Percentiles rank a stretch among this genome's conserved stretches.
phyloP scores from a whole-genome alignment of 2,797 vertebrate species.

The Okamejei kenojei region DNA sequence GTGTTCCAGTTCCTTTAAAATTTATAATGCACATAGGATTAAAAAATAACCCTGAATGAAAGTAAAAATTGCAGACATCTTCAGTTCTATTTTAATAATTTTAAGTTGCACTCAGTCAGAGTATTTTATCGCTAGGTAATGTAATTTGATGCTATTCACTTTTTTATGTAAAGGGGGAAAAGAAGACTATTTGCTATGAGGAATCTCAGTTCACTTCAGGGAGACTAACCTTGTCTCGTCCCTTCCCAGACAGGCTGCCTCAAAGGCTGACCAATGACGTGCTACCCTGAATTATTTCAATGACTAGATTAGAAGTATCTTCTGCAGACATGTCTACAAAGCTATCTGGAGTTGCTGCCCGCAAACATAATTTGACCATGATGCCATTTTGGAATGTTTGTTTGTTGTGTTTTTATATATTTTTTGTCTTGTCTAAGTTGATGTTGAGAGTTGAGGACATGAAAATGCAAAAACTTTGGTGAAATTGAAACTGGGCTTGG shows the following conservation, averaged over 20 bases:
- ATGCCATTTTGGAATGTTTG: background rate
- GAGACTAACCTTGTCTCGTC: too few relatives aligned
- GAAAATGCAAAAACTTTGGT: background rate
- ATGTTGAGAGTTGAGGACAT: too few relatives aligned
- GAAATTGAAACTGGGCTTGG: too few relatives aligned
- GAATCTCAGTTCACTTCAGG: background rate
- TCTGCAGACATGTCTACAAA: background rate
- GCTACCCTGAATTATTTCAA: background rate
- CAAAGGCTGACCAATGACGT: background rate
- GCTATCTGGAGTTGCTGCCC: background rate
- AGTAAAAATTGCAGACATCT: background rate
- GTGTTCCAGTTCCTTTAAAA: background rate
- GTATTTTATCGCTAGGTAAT: background rate
- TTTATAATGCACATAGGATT: background rate
- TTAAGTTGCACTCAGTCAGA: background rate
- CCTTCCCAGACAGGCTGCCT: background rate
- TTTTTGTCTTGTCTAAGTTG: too few relatives aligned
- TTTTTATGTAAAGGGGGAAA: background rate
- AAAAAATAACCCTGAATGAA: background rate
- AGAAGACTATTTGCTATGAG: background rate
- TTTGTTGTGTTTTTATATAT: too few relatives aligned
- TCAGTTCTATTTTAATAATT: constrained; percentile 1
- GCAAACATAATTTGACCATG: background rate
- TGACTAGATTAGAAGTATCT: background rate
- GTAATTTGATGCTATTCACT: background rate